phyloP scores from a whole-genome alignment of 2,113 vertebrate species.

The Pantherophis guttatus region DNA sequence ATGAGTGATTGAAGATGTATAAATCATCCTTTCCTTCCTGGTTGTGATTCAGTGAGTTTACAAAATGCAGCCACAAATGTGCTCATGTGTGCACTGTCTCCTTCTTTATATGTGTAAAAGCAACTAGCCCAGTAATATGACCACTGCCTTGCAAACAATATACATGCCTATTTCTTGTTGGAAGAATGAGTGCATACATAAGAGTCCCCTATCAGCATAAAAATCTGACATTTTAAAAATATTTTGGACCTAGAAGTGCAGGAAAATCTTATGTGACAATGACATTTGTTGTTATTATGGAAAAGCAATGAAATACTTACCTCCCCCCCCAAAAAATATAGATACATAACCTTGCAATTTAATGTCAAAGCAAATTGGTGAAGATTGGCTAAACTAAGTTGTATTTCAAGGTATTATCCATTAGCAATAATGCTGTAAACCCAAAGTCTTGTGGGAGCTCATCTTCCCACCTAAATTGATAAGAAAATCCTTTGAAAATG shows the following conservation, averaged over 20 bases:
- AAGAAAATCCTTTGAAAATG: slow-evolving; percentile 55
- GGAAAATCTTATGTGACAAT: slow-evolving; percentile 14
- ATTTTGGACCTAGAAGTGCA: slow-evolving; percentile 8
- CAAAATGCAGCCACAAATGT: not conserved
- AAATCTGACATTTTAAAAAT: slow-evolving; percentile 38
- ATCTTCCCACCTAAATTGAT: slow-evolving; percentile 45
- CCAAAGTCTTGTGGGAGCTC: slow-evolving; percentile 37
- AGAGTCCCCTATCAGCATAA: slow-evolving; percentile 31
- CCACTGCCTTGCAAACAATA: slow-evolving; percentile 12
- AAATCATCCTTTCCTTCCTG: slow-evolving; percentile 38
- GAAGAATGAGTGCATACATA: slow-evolving; percentile 15
- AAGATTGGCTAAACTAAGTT: slow-evolving; percentile 34
- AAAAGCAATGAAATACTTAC: slow-evolving; percentile 37
- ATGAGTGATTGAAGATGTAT: slow-evolving; percentile 39
- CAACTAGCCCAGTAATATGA: not conserved
- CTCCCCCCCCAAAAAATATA: slow-evolving; percentile 2
- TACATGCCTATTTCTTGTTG: slow-evolving; percentile 17
- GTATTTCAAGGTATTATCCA: slow-evolving; percentile 42
- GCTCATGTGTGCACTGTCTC: not conserved
- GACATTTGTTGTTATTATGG: slow-evolving; percentile 46
- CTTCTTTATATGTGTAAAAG: not conserved
- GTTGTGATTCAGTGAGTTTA: slow-evolving; percentile 6
- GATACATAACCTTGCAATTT: slow-evolving; percentile 44
- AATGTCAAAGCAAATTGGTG: slow-evolving; percentile 40
- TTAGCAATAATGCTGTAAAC: slow-evolving; percentile 45